Conservation (phyloP, 2,888 invertebrate genomes). For the Phaedon cochleariae region DNA sequence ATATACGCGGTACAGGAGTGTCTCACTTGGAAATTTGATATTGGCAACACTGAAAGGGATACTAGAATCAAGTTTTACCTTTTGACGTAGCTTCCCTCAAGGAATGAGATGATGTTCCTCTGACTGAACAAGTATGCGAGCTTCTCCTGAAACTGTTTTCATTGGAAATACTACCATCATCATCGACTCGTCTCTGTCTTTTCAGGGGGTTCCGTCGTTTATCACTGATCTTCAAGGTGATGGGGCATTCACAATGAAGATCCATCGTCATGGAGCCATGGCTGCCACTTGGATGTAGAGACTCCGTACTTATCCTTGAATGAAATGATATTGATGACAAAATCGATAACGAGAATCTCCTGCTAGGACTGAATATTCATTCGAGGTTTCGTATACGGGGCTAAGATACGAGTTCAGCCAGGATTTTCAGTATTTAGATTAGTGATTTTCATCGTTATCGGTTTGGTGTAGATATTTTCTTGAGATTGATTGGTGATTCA, state of each 20-base stretch:
- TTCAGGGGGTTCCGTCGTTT: constrained; percentile 77
- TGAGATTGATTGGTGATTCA: too few species aligned
- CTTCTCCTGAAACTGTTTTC: constrained; percentile 52
- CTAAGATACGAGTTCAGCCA: too few species aligned
- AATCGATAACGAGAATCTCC: too few species aligned
- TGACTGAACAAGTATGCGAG: constrained; percentile 59
- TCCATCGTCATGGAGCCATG: constrained; percentile 82
- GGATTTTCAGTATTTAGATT: too few species aligned
- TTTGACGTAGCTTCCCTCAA: constrained; percentile 42
- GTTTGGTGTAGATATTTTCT: too few species aligned
- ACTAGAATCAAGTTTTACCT: constrained; percentile 28
- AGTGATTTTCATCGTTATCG: too few species aligned
- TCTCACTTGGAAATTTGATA: too few species aligned
- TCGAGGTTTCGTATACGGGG: too few species aligned
- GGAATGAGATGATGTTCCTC: constrained; percentile 45
- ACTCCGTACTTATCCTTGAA: constrained; percentile 63
- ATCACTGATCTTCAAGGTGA: constrained; percentile 66
- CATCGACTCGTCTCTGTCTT: constrained; percentile 79
- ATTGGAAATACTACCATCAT: constrained; percentile 63
- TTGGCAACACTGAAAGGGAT: too few species aligned
- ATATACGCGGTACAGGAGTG: too few species aligned
- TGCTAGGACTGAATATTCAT: too few species aligned
- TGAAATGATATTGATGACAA: too few species aligned
- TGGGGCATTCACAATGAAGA: constrained; percentile 72
- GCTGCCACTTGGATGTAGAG: constrained; percentile 67